phyloP scores from a whole-genome alignment of 2,797 vertebrate species.

The Stomatorhinus walkeri region DNA sequence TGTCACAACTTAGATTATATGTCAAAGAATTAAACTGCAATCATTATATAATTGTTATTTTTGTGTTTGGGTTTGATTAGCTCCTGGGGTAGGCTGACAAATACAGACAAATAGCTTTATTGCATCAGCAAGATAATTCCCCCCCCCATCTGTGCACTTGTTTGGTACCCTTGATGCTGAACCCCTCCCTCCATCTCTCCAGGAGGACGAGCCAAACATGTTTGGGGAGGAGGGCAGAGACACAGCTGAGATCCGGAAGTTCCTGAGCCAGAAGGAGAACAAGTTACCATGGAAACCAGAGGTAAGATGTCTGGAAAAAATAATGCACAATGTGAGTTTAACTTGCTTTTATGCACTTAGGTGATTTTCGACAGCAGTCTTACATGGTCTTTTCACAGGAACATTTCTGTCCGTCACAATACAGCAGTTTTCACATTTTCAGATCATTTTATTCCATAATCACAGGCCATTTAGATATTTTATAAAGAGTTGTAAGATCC shows the following conservation, averaged over 20 bases:
- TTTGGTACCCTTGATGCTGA: not conserved
- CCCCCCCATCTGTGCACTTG: not conserved
- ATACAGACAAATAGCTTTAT: not conserved
- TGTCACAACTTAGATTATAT: not conserved
- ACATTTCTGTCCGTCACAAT: not conserved
- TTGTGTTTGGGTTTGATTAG: not conserved
- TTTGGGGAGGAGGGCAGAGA: conserved; percentile 31
- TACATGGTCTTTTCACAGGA: not conserved
- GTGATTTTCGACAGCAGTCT: not conserved
- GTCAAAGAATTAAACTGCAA: not conserved
- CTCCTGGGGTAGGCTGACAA: not conserved
- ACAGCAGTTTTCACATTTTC: not conserved
- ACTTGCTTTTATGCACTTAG: not conserved
- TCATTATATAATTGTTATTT: not conserved
- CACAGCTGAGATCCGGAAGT: conserved; percentile 32
- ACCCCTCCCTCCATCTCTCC: conserved; percentile 26
- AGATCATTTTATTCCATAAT: not conserved
- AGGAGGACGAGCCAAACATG: conserved; percentile 34
- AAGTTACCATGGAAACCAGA: conserved; percentile 50
- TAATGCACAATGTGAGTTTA: not conserved
- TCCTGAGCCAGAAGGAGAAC: conserved; percentile 42
- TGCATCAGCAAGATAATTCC: not conserved
- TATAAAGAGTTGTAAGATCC: not conserved
- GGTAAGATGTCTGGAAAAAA: conserved; percentile 35
- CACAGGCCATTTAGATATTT: not conserved